A percentile compares a stretch with the other conserved stretches of the same genome.
Conservation (phyloP, 2,888 invertebrate genomes). For the Diarsia rubi region DNA sequence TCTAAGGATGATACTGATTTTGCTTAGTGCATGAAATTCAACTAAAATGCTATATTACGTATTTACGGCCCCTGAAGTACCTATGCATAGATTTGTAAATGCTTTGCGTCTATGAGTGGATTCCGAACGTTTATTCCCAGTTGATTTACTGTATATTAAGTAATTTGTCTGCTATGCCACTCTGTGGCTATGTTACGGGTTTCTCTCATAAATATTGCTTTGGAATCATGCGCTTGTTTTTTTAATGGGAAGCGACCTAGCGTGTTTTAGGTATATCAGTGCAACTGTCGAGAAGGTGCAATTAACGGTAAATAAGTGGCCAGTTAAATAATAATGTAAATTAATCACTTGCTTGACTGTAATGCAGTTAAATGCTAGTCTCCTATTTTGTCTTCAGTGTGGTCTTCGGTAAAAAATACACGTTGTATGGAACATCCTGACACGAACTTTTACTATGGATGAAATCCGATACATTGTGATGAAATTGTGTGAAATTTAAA, state of each 20-base stretch:
- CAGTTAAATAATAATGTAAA: neutral
- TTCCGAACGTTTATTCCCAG: neutral
- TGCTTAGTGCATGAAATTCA: too few relatives aligned
- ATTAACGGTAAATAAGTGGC: slow-evolving; percentile 36
- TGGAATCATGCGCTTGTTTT: slow-evolving; percentile 32
- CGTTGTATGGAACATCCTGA: neutral
- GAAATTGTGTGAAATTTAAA: neutral
- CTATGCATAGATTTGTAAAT: neutral
- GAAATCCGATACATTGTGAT: neutral
- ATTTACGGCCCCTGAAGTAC: neutral
- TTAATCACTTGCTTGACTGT: slow-evolving; percentile 6
- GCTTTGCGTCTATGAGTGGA: neutral
- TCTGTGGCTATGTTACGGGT: slow-evolving; percentile 13
- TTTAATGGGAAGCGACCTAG: slow-evolving; percentile 5
- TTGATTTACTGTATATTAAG: neutral
- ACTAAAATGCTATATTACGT: too few relatives aligned
- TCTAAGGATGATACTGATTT: too few relatives aligned
- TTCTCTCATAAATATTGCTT: slow-evolving; percentile 55
- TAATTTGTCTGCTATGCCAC: neutral
- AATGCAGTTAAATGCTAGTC: slow-evolving; percentile 1
- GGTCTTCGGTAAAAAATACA: neutral
- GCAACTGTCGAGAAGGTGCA: neutral
- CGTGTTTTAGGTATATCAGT: neutral
- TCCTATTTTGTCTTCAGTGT: neutral
- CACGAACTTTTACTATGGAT: neutral